A percentile compares a stretch with the other conserved stretches of the same genome.
Conservation (phyloP, 1,140 invertebrate species). For the Diorhabda carinulata region DNA sequence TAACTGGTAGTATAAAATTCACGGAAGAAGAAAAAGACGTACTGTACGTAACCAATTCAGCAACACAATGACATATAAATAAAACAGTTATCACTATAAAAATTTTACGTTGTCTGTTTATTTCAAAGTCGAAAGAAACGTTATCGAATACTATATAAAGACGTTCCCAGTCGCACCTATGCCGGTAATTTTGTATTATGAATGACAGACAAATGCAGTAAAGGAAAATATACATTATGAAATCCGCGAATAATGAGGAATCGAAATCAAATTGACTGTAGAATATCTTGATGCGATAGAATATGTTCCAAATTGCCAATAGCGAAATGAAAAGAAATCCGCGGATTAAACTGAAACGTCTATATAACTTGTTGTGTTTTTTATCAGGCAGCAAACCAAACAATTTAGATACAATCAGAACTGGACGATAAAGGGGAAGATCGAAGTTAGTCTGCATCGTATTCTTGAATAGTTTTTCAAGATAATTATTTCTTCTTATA, state of each 20-base stretch:
- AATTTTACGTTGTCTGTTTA: background rate
- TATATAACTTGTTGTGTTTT: background rate
- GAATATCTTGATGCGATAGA: background rate
- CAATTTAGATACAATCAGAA: background rate
- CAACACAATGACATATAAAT: background rate
- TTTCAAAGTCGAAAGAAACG: background rate
- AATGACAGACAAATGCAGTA: background rate
- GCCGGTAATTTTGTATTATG: background rate
- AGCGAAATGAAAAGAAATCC: too few species aligned
- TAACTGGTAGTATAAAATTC: background rate
- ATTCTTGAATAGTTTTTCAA: too few species aligned
- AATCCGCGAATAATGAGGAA: background rate
- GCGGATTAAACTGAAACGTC: too few species aligned
- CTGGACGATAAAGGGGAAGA: background rate
- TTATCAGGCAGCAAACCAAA: background rate
- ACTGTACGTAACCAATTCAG: background rate
- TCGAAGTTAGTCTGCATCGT: background rate
- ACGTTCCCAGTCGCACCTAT: background rate
- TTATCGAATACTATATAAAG: background rate
- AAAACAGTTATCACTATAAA: background rate
- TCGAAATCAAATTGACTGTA: background rate
- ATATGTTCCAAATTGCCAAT: too few species aligned
- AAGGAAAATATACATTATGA: background rate
- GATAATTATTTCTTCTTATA: too few species aligned
- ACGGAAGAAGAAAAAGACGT: background rate